Evolutionary conservation across 2,797 vertebrate genomes (phyloP), one percentile per base, ranked within the genome.

Genomic region (Harpagifer antarcticus): DNA sequence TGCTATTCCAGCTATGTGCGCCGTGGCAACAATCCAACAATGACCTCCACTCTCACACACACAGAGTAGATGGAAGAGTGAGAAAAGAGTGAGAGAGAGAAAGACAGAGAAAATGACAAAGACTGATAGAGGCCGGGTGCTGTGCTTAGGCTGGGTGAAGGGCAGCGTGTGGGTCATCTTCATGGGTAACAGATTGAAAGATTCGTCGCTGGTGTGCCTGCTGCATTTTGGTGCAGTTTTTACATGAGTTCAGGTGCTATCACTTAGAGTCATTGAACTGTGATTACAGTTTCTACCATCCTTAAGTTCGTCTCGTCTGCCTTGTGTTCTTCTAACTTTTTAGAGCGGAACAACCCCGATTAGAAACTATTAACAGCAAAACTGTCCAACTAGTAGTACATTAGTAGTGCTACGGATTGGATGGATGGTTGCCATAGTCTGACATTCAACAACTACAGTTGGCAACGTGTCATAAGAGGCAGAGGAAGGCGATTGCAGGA

Each of bases 1-100:
- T 92, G 78, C 83, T 86, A 93, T 91, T 84, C 82, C 72, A 92
- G 83, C 82, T 89, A 94, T 92, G 87, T 76, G 72, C 7, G 19
- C 52, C 1, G 31, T 72, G n/a, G 81, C 75, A 60, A 68, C 50
- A 53, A 44, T 73, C 69, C 77, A 85, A 88, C 76, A 89, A 86
- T 84, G 84, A 88, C 81, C 84, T 81, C 76, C 47, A 58, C 61
- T 58, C 83, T 74, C 60, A 52, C 50, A 61, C 52, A 27, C 49
- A 3, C 8, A 0, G 67, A 58, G 31, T 58, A 74, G 62, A 78
- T 72, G 63, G 81, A 81, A 81, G 53, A 72, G 48, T 44, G 37
- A 73, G 59, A 19, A 60, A 68, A 68, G 45, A 57, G 17, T 33
- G 47, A 72, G 54, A 82, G n/a, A n/a, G 49, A 65, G 31, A 64